Evolutionary conservation across 2,797 vertebrate genomes (phyloP).

Genomic region (Heterohyrax brucei): DNA sequence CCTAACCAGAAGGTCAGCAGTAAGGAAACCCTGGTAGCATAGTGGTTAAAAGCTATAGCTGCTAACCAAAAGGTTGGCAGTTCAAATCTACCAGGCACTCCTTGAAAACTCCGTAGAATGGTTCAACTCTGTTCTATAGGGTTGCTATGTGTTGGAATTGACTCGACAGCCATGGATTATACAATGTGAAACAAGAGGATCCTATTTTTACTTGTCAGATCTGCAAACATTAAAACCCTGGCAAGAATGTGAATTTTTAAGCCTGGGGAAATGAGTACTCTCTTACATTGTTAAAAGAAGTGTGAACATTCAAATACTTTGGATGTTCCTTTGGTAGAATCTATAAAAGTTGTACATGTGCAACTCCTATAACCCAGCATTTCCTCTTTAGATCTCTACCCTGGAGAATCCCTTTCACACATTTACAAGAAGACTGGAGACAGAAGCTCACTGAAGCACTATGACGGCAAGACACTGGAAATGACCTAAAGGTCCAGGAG

Average conservation of each 20-base stretch:
- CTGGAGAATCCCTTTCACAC: slow-evolving; percentile 36
- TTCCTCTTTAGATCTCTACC: slow-evolving; percentile 2
- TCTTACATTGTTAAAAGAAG: not conserved
- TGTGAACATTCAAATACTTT: not conserved
- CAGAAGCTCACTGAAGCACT: slow-evolving; percentile 67
- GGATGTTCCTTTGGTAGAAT: not conserved
- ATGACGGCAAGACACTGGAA: slow-evolving; percentile 69
- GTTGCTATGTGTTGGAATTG: no score
- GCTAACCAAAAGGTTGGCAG: no score
- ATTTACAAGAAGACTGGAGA: slow-evolving; percentile 20
- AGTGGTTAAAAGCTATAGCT: no score
- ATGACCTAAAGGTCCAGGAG: slow-evolving; percentile 53
- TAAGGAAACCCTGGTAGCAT: no score
- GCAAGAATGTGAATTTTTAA: slow-evolving; percentile 4
- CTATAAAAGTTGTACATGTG: slow-evolving; percentile 50
- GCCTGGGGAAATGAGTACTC: not conserved
- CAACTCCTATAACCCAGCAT: not conserved
- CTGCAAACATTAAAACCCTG: slow-evolving; percentile 55
- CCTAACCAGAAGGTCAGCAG: no score
- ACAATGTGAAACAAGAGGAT: slow-evolving; percentile 42
- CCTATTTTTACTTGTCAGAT: slow-evolving; percentile 12
- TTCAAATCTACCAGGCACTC: no score
- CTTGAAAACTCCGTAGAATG: no score
- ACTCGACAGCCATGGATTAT: no score
- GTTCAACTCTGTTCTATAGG: no score